Conservation (phyloP, 2,113 vertebrate species). For the Haemorhous mexicanus region DNA sequence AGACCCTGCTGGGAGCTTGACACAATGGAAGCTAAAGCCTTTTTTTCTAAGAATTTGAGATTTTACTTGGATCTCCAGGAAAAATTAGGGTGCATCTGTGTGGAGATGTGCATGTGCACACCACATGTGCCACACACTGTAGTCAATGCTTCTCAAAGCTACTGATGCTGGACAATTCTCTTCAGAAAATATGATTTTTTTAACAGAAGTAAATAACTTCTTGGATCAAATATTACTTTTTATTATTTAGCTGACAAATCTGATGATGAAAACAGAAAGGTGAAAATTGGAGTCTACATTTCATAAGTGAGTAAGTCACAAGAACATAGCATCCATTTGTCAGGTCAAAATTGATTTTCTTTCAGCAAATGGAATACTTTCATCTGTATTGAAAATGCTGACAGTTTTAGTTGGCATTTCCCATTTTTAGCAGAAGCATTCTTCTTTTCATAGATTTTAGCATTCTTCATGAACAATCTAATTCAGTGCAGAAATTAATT, state of each 20-base stretch:
- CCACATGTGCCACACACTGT: accelerated
- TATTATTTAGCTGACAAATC: not conserved
- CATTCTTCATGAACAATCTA: not conserved
- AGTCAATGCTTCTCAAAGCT: not conserved
- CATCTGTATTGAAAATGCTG: not conserved
- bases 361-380: not conserved
- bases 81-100: not conserved
- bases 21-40: not conserved
- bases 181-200: not conserved
- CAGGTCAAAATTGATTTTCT: not conserved
- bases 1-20: not conserved
- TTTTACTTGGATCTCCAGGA: not conserved
- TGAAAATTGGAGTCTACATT: not conserved
- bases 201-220: not conserved
- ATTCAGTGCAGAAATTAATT: not conserved
- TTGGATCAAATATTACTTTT: not conserved
- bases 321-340: not conserved
- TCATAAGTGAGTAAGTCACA: not conserved
- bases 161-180: not conserved
- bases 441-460: not conserved
- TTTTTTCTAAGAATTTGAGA: not conserved
- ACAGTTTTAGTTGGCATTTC: not conserved
- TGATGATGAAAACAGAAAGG: not conserved
- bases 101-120: too few species aligned
- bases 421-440: not conserved